These are phyloP conservation scores for Chelonus insularis DNA, from an alignment of 1,140 invertebrate species.

Conservation along the genomic window DNA sequence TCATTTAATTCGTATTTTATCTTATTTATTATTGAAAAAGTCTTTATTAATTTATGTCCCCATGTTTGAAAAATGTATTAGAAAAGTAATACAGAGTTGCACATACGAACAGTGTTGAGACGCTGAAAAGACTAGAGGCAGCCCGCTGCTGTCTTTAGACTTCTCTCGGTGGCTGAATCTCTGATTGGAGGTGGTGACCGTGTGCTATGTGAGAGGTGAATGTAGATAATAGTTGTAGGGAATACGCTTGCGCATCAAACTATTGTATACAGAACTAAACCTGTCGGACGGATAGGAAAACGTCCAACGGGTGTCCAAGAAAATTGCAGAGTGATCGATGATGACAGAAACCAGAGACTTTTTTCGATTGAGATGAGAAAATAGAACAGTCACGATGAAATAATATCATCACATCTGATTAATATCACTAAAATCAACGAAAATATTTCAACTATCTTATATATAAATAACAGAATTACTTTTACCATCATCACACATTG, in stretches of 20 bases:
- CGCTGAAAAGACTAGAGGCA: constrained; percentile 1
- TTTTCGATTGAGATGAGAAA: not conserved
- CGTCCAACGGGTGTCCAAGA: constrained; percentile 29
- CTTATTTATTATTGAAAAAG: too few relatives aligned
- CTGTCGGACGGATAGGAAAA: constrained; percentile 18
- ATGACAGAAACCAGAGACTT: not conserved
- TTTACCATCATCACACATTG: too few relatives aligned
- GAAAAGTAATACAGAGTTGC: too few relatives aligned
- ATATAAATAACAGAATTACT: too few relatives aligned
- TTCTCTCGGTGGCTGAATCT: not conserved
- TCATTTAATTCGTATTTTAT: too few relatives aligned
- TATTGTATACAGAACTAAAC: constrained; percentile 5
- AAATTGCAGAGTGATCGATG: constrained; percentile 19
- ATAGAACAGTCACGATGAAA: not conserved
- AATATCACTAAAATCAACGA: too few relatives aligned
- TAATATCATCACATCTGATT: too few relatives aligned
- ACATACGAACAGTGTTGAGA: not conserved
- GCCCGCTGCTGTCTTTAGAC: not conserved
- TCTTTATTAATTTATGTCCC: too few relatives aligned
- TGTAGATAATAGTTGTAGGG: not conserved
- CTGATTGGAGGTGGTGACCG: not conserved
- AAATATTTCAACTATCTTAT: too few relatives aligned
- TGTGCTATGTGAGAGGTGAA: not conserved
- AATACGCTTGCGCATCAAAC: constrained; percentile 11
- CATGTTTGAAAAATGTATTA: too few relatives aligned